Evolutionary conservation across 2,888 invertebrate species (phyloP), one percentile per base, ranked within the genome.

Genomic region (Phengaris alcon): DNA sequence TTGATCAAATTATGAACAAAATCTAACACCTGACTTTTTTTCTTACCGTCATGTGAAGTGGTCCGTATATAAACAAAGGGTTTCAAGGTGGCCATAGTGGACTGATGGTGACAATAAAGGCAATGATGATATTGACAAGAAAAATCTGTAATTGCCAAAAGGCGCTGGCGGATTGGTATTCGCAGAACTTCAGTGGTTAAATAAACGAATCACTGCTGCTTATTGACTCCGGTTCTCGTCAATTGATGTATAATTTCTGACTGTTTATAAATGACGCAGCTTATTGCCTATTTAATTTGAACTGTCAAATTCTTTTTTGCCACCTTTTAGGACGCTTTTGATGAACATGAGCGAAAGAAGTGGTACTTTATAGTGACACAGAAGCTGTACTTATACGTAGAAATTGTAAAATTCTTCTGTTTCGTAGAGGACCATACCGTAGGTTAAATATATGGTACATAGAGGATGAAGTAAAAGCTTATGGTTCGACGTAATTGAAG

Each of bases 141-240:
- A 64, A 64, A 64, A 64, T 64, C 64, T 64, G 13, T 44, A 35
- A 64, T 64, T 44, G 35, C 64, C 44, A 12, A 35, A 64, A 64
- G 64, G 64, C 44, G 59, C 22, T 59, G 22, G 22, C 22, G 22
- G 59, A 44, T 64, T 64, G 64, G 35, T 35, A 35, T 64, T 64
- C 64, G 64, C 64, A 44, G 64, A 64, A 64, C 12, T 64, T 44
- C 13, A 64, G 12, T 64, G 64, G 64, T 64, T 64, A 64, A 64
- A 64, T 35, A 22, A 64, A 64, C 64, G 35, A 64, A 64, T 64
- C 15, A 64, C 35, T 64, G 35, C 64, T 35, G 12, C 64, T 64
- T 12, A 59, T 59, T 64, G 64, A 22, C 13, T 64, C 15, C 12
- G 6, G 15, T 12, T 35, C 64, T 35, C 13, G 6, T 22, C 22